A percentile compares a stretch with the other conserved stretches of the same genome.
Conservation (phyloP, 2,888 invertebrate genomes). For the Anoncus sp. region DNA sequence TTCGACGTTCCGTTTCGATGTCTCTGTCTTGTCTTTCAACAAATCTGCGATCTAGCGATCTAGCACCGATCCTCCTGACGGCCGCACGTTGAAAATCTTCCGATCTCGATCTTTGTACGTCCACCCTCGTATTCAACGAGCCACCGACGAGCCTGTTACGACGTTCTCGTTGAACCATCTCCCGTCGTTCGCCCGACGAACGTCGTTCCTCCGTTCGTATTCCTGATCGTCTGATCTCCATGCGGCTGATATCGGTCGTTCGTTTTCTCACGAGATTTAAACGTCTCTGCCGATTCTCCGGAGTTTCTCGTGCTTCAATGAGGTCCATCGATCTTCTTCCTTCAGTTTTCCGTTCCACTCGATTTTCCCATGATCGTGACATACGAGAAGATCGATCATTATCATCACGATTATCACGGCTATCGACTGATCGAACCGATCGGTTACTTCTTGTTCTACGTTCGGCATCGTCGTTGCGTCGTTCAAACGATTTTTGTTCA, state of each 20-base stretch:
- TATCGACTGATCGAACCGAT: constrained; percentile 30
- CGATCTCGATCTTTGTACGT: constrained; percentile 18
- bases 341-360: not conserved
- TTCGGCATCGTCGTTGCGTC: constrained; percentile 2
- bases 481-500: constrained; percentile 25
- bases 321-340: constrained; percentile 44
- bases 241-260: constrained; percentile 19
- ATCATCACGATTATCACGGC: constrained; percentile 32
- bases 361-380: constrained; percentile 49
- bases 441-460: constrained; percentile 24
- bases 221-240: constrained; percentile 40
- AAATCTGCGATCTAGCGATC: constrained; percentile 31
- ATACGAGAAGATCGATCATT: constrained; percentile 28
- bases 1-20: constrained; percentile 29
- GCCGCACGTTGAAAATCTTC: constrained; percentile 29
- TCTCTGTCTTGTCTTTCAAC: too few species aligned
- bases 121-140: not conserved
- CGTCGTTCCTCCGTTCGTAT: constrained; percentile 42
- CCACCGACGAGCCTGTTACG: constrained; percentile 1
- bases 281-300: constrained; percentile 15
- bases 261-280: constrained; percentile 16
- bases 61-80: constrained; percentile 37
- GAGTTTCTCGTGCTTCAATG: constrained; percentile 7
- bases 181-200: constrained; percentile 42
- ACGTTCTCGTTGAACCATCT: constrained; percentile 2